Conservation (phyloP, 2,113 vertebrate genomes). For the Opisthocomus hoazin region DNA sequence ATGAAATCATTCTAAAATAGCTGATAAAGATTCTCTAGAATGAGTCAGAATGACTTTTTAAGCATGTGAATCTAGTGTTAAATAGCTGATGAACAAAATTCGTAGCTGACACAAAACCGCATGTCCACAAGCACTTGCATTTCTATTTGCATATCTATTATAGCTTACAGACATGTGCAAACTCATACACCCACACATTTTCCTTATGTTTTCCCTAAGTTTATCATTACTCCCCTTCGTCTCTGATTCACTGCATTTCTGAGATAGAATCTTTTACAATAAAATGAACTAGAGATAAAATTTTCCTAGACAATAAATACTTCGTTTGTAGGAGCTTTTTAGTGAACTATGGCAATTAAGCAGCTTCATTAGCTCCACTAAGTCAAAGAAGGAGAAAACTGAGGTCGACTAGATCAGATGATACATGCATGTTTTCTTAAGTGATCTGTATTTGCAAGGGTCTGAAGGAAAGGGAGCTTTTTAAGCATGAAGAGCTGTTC, state of each 20-base stretch:
- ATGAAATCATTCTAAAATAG: constrained; percentile 13
- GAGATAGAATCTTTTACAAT: constrained; percentile 58
- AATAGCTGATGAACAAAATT: constrained; percentile 45
- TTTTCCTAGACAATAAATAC: constrained; percentile 31
- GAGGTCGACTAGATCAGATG: not conserved
- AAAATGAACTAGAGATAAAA: not conserved
- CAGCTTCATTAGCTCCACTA: not conserved
- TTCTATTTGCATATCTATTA: constrained; percentile 53
- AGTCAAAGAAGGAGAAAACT: not conserved
- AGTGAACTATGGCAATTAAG: not conserved
- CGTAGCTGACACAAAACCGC: constrained; percentile 35
- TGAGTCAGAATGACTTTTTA: not conserved
- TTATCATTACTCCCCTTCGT: constrained; percentile 49
- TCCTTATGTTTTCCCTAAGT: constrained; percentile 47
- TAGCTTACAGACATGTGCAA: constrained; percentile 54
- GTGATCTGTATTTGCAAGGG: not conserved
- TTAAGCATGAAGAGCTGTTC: not conserved
- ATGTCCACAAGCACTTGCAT: constrained; percentile 50
- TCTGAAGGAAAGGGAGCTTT: not conserved
- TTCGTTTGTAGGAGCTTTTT: not conserved
- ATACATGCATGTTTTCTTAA: not conserved
- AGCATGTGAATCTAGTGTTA: constrained; percentile 24
- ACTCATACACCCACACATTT: constrained; percentile 41
- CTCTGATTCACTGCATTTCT: constrained; percentile 41
- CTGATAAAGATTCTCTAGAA: constrained; percentile 22